These are phyloP conservation scores for Babylonia areolata DNA, from an alignment of 1,140 invertebrate species.

Conservation along the genomic window DNA sequence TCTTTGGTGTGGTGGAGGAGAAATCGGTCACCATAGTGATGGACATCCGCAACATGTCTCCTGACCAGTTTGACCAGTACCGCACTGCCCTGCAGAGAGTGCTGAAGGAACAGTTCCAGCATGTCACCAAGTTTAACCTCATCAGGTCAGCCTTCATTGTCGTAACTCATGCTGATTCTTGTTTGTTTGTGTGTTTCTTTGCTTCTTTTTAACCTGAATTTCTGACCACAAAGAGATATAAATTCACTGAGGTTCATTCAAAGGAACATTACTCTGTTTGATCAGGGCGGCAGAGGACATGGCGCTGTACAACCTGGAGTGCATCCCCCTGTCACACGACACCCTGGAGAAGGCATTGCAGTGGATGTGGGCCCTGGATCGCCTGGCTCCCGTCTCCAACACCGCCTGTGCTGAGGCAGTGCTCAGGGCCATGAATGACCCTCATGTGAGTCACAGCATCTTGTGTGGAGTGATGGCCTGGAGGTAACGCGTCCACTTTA, in stretches of 20 bases:
- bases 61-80: conserved; percentile 74
- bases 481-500: no score
- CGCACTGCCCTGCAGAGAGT: conserved; percentile 70
- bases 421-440: conserved; percentile 67
- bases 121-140: conserved; percentile 74
- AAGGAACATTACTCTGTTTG: background rate
- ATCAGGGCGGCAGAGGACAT: conserved; percentile 72
- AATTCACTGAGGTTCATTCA: background rate
- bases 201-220: background rate
- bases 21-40: conserved; percentile 71
- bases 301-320: conserved; percentile 62
- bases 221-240: background rate
- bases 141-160: conserved; percentile 64
- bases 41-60: conserved; percentile 72
- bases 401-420: conserved; percentile 72
- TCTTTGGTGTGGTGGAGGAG: conserved; percentile 76
- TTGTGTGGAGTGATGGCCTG: no score
- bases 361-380: conserved; percentile 73
- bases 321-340: conserved; percentile 72
- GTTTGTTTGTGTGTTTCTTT: background rate
- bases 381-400: conserved; percentile 60
- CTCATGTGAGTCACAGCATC: conserved; percentile 64
- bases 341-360: conserved; percentile 72
- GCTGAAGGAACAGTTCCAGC: conserved; percentile 72
- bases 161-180: background rate